A percentile compares a stretch with the other conserved stretches of the same genome.
Evolutionary conservation across 1,140 invertebrate genomes (phyloP).

Genomic region (Lordiphosa clarofinis): DNA sequence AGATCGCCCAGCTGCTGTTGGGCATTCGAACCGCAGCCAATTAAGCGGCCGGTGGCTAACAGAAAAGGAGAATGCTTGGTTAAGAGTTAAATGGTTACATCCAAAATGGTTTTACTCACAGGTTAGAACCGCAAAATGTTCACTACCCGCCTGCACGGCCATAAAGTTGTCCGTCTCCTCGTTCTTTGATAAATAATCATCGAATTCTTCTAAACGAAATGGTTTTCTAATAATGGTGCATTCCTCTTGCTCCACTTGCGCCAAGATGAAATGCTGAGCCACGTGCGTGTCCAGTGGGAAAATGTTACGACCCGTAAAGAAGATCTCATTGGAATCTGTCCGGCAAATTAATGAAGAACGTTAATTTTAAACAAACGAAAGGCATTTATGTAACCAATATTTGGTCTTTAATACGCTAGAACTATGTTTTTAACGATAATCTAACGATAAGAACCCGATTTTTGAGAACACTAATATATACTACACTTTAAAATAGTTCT

Average conservation of each 20-base stretch:
- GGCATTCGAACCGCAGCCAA: constrained; percentile 69
- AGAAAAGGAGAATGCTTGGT: too few species aligned
- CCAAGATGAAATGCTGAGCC: constrained; percentile 60
- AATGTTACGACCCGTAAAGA: constrained; percentile 75
- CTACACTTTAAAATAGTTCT: too few species aligned
- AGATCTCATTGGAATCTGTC: constrained; percentile 75
- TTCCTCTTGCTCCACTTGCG: constrained; percentile 49
- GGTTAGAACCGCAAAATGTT: constrained; percentile 75
- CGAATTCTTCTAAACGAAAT: constrained; percentile 71
- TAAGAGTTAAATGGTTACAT: too few species aligned
- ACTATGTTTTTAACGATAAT: too few species aligned
- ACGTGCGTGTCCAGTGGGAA: constrained; percentile 64
- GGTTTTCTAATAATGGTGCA: constrained; percentile 71
- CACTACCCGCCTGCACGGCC: constrained; percentile 64
- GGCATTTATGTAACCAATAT: too few species aligned
- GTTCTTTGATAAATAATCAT: constrained; percentile 66
- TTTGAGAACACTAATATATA: too few species aligned
- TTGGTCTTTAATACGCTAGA: too few species aligned
- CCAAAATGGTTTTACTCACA: constrained; percentile 40
- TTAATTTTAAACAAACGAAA: too few species aligned
- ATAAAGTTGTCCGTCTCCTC: constrained; percentile 72
- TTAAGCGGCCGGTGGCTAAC: constrained; percentile 62
- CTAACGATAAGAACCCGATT: too few species aligned
- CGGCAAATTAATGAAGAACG: not conserved
- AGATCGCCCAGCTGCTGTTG: constrained; percentile 59